Percentiles rank a stretch among this genome's conserved stretches.
These are phyloP conservation scores for Ariolimax columbianus DNA, from an alignment of 2,888 invertebrate species.

Conservation along the genomic window DNA sequence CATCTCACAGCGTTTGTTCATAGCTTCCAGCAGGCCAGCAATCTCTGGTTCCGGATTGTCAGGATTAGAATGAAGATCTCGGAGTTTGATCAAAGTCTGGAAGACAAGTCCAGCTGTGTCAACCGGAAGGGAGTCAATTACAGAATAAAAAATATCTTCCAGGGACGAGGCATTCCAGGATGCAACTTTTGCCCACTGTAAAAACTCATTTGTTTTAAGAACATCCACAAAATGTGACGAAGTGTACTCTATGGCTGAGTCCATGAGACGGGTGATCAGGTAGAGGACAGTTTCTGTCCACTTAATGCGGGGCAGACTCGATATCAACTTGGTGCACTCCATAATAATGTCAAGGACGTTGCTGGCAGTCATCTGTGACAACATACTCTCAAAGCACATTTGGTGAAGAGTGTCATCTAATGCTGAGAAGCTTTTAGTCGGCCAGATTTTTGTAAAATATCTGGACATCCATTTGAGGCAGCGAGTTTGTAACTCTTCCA, in stretches of 20 bases:
- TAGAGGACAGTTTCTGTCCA: conserved; percentile 91
- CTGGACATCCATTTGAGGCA: conserved; percentile 92
- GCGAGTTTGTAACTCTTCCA: conserved; percentile 91
- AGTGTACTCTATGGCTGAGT: conserved; percentile 88
- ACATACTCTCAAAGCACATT: conserved; percentile 67
- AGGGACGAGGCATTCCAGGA: conserved; percentile 87
- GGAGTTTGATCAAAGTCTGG: conserved; percentile 80
- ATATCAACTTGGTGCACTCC: conserved; percentile 89
- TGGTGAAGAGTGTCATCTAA: conserved; percentile 85
- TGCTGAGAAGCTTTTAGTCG: conserved; percentile 91
- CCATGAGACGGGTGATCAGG: conserved; percentile 88
- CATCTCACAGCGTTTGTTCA: conserved; percentile 66
- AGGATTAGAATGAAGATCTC: conserved; percentile 29
- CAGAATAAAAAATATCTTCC: conserved; percentile 88
- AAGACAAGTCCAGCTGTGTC: conserved; percentile 91
- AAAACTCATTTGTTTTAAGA: conserved; percentile 84
- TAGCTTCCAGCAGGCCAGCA: conserved; percentile 59
- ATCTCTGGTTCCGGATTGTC: conserved; percentile 58
- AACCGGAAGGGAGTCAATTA: conserved; percentile 88
- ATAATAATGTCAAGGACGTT: conserved; percentile 90
- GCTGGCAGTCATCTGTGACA: conserved; percentile 83
- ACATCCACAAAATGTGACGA: conserved; percentile 88
- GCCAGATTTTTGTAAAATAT: conserved; percentile 93
- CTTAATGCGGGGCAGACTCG: conserved; percentile 87
- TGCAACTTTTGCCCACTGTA: conserved; percentile 83